These are phyloP conservation scores for Hypocryptadius cinnamomeus DNA, from an alignment of 2,113 vertebrate genomes.

Conservation along the genomic window DNA sequence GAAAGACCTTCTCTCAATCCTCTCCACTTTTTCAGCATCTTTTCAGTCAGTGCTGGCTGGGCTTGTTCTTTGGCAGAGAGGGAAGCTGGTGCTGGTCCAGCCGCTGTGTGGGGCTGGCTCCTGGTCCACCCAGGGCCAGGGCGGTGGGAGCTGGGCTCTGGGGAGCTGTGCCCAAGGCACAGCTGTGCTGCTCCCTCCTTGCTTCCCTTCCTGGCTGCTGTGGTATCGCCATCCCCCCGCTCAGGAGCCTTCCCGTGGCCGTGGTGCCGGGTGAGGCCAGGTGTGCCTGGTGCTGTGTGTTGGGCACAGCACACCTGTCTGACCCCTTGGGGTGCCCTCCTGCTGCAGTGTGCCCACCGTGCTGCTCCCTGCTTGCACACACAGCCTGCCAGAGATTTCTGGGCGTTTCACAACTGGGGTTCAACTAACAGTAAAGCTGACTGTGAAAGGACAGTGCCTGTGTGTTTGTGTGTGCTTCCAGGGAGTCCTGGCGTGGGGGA, in stretches of 20 bases:
- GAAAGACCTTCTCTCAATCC: background rate
- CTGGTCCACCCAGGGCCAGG: rapidly evolving
- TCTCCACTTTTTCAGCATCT: background rate
- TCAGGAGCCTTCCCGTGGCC: background rate
- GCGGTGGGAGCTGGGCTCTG: background rate
- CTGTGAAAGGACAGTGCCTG: background rate
- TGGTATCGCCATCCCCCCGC: rapidly evolving
- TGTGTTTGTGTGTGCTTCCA: background rate
- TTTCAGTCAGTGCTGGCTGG: background rate
- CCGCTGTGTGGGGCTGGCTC: rapidly evolving
- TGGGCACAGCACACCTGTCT: rapidly evolving
- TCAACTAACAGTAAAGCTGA: rapidly evolving
- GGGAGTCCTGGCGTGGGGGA: background rate
- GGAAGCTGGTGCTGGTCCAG: rapidly evolving
- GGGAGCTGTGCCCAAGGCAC: background rate
- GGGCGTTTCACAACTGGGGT: background rate
- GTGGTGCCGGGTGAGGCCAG: background rate
- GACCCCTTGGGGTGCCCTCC: background rate
- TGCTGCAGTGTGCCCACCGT: rapidly evolving
- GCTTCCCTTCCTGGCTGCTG: background rate
- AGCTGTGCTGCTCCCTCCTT: background rate
- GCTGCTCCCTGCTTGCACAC: background rate
- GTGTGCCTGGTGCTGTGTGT: background rate
- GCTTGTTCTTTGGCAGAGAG: rapidly evolving
- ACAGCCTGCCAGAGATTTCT: background rate